Evolutionary conservation across 2,113 vertebrate genomes (phyloP).

Genomic region (Grammomys dolichurus): DNA sequence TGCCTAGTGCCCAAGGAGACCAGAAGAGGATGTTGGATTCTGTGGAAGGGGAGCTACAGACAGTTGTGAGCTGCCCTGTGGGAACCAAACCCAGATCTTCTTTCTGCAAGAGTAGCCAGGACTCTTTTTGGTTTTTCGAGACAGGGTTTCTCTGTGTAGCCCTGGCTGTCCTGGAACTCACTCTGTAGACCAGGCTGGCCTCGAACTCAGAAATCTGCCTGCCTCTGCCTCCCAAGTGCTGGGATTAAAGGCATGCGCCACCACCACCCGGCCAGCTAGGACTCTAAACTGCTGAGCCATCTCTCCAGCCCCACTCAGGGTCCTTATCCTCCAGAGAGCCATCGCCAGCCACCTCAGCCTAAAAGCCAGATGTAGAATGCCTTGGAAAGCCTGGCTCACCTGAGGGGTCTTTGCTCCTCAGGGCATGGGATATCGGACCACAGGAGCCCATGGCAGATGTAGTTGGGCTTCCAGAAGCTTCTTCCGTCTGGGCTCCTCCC

Average conservation of each 20-base stretch:
- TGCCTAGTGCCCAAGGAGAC: not conserved
- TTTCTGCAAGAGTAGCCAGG: not conserved
- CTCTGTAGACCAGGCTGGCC: no score
- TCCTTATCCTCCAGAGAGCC: not conserved
- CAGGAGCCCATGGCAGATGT: no score
- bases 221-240: no score
- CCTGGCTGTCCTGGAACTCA: no score
- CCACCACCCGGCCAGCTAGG: no score
- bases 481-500: not conserved
- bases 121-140: no score
- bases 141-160: no score
- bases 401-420: not conserved
- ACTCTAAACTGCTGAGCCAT: not conserved
- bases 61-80: not conserved
- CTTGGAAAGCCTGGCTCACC: no score
- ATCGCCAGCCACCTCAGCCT: fast-evolving
- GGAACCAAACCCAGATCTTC: no score
- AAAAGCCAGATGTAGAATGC: no score
- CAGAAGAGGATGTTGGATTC: not conserved
- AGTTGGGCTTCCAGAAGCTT: not conserved
- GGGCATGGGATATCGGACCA: fast-evolving
- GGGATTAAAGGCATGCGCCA: no score
- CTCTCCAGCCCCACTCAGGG: not conserved
- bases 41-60: not conserved
- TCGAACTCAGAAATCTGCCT: no score